A percentile compares a stretch with the other conserved stretches of the same genome.
phyloP scores from a whole-genome alignment of 2,888 invertebrate species.

The Caenorhabditis plicata region DNA sequence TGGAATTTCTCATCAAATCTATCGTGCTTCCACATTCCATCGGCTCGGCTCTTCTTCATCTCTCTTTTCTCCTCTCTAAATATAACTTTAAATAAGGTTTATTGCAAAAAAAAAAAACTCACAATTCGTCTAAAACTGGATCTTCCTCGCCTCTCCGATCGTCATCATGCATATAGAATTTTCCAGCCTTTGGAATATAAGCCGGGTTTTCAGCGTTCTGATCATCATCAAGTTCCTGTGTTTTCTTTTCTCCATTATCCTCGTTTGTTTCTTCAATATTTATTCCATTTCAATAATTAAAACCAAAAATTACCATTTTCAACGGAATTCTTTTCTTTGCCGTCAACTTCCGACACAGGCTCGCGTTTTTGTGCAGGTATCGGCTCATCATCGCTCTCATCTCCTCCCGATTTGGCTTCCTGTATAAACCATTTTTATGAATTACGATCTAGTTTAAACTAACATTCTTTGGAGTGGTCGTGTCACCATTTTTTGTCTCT shows the following conservation, averaged over 20 bases:
- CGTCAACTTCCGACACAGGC: background rate
- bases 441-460: too few species aligned
- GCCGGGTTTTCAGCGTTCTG: slow-evolving; percentile 35
- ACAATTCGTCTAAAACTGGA: slow-evolving; percentile 4
- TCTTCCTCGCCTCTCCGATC: slow-evolving; percentile 10
- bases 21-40: slow-evolving; percentile 32
- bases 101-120: slow-evolving; percentile 1
- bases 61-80: slow-evolving; percentile 11
- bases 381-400: slow-evolving; percentile 8
- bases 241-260: slow-evolving; percentile 1
- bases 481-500: slow-evolving; percentile 7
- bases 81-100: background rate
- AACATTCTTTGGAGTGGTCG: too few species aligned
- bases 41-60: slow-evolving; percentile 20
- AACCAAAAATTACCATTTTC: background rate
- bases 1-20: slow-evolving; percentile 35
- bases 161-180: slow-evolving; percentile 38
- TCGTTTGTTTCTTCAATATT: background rate
- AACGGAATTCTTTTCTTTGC: background rate
- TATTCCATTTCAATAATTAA: background rate
- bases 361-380: slow-evolving; percentile 11
- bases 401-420: background rate
- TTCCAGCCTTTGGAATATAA: slow-evolving; percentile 29
- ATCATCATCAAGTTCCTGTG: slow-evolving; percentile 25
- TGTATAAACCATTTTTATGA: too few species aligned